A percentile compares a stretch with the other conserved stretches of the same genome.
Evolutionary conservation across 2,797 vertebrate species (phyloP).

Genomic region (Pantherophis alleghaniensis): DNA sequence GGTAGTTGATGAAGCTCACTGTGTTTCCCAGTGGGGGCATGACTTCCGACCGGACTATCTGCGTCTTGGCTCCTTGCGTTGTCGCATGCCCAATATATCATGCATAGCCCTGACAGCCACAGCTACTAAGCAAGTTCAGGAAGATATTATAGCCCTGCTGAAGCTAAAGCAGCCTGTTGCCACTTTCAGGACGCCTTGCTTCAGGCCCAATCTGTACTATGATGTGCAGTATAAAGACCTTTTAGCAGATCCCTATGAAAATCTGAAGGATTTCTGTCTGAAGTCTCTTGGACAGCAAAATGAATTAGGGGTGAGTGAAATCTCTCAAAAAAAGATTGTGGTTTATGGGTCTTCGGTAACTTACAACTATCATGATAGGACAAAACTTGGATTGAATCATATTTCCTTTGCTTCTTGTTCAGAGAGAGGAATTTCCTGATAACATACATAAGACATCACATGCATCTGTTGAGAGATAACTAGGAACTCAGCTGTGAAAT

Average conservation of each 20-base stretch:
- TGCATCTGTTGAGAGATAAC: background rate
- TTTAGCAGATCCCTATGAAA: constrained; percentile 78
- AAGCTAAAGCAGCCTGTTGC: constrained; percentile 76
- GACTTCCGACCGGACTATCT: constrained; percentile 96
- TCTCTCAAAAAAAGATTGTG: background rate
- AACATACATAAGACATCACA: background rate
- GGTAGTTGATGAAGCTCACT: constrained; percentile 95
- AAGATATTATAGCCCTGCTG: constrained; percentile 82
- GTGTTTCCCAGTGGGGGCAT: constrained; percentile 98
- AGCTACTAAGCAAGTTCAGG: constrained; percentile 86
- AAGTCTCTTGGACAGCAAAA: constrained; percentile 74
- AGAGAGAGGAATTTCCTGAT: background rate
- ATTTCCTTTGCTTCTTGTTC: background rate
- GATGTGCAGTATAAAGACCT: constrained; percentile 91
- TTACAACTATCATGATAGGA: background rate
- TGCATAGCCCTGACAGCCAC: constrained; percentile 94
- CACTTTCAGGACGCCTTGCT: constrained; percentile 85
- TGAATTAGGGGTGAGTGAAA: constrained; percentile 74
- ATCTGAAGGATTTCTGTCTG: constrained; percentile 85
- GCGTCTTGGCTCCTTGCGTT: constrained; percentile 83
- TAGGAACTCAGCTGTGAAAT: background rate
- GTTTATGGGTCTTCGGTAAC: background rate
- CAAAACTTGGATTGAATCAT: background rate
- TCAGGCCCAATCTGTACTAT: constrained; percentile 90
- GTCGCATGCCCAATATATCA: constrained; percentile 72